Evolutionary conservation across 2,113 vertebrate genomes (phyloP).

Genomic region (Scytalopus superciliaris): DNA sequence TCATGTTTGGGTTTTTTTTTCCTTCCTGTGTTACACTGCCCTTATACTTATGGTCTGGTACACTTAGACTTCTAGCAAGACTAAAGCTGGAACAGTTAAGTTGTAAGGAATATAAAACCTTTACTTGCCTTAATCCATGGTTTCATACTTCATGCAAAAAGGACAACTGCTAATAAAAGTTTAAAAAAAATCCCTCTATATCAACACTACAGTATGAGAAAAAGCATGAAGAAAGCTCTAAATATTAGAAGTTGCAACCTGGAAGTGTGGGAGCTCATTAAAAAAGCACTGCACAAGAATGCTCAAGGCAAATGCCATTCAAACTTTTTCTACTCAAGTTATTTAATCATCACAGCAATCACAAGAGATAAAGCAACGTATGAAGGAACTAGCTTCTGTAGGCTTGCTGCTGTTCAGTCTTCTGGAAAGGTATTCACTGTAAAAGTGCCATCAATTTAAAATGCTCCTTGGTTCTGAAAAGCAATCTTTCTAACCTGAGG

Average conservation of each 20-base stretch:
- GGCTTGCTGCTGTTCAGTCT: slow-evolving; percentile 46
- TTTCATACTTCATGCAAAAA: not conserved
- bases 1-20: not conserved
- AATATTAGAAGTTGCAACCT: not conserved
- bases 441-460: slow-evolving; percentile 41
- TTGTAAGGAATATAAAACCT: not conserved
- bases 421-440: slow-evolving; percentile 43
- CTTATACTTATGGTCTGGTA: not conserved
- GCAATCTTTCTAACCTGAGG: slow-evolving; percentile 8
- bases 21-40: not conserved
- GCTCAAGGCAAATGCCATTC: slow-evolving; percentile 58
- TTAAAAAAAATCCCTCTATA: not conserved
- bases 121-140: not conserved
- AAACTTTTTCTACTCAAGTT: slow-evolving; percentile 46
- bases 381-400: slow-evolving; percentile 45
- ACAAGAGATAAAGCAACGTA: slow-evolving; percentile 44
- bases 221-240: not conserved
- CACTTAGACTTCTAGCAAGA: not conserved
- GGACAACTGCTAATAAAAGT: not conserved
- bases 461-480: slow-evolving; percentile 25
- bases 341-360: slow-evolving; percentile 51
- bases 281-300: slow-evolving; percentile 32
- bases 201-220: not conserved
- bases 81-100: not conserved
- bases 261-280: slow-evolving; percentile 38